These are phyloP conservation scores for Apodemia zela DNA, from an alignment of 2,888 invertebrate species.

Conservation along the genomic window DNA sequence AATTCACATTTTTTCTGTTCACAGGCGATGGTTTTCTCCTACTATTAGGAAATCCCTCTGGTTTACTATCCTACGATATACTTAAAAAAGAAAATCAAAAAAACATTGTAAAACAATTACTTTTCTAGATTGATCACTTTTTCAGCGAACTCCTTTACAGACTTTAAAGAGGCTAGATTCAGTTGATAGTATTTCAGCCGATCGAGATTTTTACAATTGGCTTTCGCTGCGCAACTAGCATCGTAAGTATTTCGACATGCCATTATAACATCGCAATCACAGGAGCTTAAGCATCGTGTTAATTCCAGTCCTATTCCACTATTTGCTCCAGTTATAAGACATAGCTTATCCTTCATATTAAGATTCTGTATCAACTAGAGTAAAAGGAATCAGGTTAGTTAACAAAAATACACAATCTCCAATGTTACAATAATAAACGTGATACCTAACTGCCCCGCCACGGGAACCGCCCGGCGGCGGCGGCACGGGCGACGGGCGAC, in stretches of 20 bases:
- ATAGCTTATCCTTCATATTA: conserved; percentile 89
- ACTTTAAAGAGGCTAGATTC: conserved; percentile 59
- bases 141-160: conserved; percentile 56
- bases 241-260: conserved; percentile 88
- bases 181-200: conserved; percentile 50
- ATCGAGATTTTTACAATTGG: conserved; percentile 40
- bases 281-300: conserved; percentile 87
- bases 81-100: neutral
- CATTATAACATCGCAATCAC: conserved; percentile 91
- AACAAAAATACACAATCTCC: too few relatives aligned
- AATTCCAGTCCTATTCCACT: conserved; percentile 97
- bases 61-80: neutral
- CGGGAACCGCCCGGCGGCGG: too few relatives aligned
- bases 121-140: conserved; percentile 44
- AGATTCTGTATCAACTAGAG: conserved; percentile 86
- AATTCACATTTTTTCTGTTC: neutral
- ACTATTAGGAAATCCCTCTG: neutral
- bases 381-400: conserved; percentile 23
- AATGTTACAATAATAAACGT: too few relatives aligned
- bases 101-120: conserved; percentile 37
- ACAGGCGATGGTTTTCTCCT: neutral
- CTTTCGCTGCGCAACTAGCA: conserved; percentile 66
- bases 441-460: too few relatives aligned
- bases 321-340: conserved; percentile 95
- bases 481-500: too few relatives aligned